phyloP scores from a whole-genome alignment of 2,113 vertebrate species.

The Columba livia region DNA sequence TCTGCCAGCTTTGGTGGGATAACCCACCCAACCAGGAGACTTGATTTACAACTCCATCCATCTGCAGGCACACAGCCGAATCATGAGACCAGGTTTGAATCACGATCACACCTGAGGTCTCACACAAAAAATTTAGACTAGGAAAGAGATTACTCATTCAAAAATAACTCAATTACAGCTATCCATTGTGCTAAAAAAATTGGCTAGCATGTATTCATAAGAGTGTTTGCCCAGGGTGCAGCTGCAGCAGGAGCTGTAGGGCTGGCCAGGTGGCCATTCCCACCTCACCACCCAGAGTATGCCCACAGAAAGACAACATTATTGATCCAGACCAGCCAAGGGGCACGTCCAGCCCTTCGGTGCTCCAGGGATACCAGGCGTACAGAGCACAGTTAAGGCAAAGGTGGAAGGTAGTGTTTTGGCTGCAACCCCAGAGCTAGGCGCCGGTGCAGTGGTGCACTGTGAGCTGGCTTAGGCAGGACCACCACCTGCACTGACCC shows the following conservation, averaged over 20 bases:
- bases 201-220: too few species aligned
- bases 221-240: rapidly evolving
- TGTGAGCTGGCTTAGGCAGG: background rate
- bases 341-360: background rate
- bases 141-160: background rate
- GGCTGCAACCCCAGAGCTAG: background rate
- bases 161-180: background rate
- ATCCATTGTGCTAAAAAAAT: background rate
- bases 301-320: background rate
- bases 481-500: rapidly evolving
- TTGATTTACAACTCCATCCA: background rate
- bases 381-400: rapidly evolving
- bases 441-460: rapidly evolving
- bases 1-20: background rate
- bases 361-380: background rate
- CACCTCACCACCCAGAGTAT: rapidly evolving
- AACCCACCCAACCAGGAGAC: background rate
- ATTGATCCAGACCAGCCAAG: rapidly evolving
- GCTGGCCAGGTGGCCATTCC: rapidly evolving
- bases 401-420: background rate
- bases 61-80: rapidly evolving
- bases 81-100: background rate
- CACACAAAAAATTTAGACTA: background rate
- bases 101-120: background rate
- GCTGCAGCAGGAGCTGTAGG: background rate